Conservation (phyloP, 2,888 invertebrate genomes). For the Zygogramma bicolorata region DNA sequence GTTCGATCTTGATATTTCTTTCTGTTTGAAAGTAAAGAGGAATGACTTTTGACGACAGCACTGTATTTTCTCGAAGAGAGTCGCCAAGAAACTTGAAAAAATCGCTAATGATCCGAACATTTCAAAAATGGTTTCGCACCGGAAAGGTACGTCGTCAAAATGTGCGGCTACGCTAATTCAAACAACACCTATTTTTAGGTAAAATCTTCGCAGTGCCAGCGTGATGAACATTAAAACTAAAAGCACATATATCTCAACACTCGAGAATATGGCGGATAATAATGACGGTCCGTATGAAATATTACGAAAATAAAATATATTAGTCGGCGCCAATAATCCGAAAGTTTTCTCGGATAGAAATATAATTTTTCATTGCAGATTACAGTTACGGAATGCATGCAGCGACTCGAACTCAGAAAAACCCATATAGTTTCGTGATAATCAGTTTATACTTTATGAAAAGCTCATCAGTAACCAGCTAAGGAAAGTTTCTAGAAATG, state of each 20-base stretch:
- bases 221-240: constrained; percentile 15
- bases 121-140: not conserved
- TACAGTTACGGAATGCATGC: too few relatives aligned
- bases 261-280: constrained; percentile 28
- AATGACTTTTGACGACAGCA: too few relatives aligned
- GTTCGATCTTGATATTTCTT: too few relatives aligned
- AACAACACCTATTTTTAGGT: constrained; percentile 16
- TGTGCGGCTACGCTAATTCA: constrained; percentile 5
- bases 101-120: not conserved
- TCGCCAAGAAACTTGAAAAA: not conserved
- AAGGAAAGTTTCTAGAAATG: too few relatives aligned
- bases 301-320: constrained; percentile 45
- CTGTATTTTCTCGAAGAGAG: too few relatives aligned
- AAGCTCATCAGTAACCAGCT: too few relatives aligned
- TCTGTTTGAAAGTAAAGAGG: too few relatives aligned
- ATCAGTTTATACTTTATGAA: too few relatives aligned
- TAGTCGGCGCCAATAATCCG: constrained; percentile 49
- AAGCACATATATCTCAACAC: constrained; percentile 18
- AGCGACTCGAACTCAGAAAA: too few relatives aligned
- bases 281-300: constrained; percentile 34
- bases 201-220: constrained; percentile 14
- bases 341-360: constrained; percentile 23
- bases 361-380: not conserved
- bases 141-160: constrained; percentile 5
- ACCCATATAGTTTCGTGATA: too few relatives aligned